A percentile compares a stretch with the other conserved stretches of the same genome.
Evolutionary conservation across 2,888 invertebrate genomes (phyloP).

Genomic region (Dynastes tityus): DNA sequence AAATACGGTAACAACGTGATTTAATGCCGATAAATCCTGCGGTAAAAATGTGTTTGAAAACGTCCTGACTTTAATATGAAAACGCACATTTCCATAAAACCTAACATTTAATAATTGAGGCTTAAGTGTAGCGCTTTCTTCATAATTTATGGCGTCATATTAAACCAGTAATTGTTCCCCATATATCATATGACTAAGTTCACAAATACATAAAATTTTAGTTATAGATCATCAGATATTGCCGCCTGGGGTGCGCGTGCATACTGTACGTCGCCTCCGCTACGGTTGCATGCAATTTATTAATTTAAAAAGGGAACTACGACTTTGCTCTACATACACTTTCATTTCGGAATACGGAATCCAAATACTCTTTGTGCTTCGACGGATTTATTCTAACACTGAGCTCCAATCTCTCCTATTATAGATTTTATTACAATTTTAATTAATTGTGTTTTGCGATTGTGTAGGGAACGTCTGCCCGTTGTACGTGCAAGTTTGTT

Average conservation of each 20-base stretch:
- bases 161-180: conserved; percentile 56
- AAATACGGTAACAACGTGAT: too few species aligned
- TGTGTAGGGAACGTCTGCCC: conserved; percentile 15
- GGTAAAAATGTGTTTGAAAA: background rate
- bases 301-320: conserved; percentile 52
- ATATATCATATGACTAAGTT: conserved; percentile 58
- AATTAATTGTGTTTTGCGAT: conserved; percentile 56
- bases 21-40: too few species aligned
- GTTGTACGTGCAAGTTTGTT: conserved; percentile 24
- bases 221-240: conserved; percentile 66
- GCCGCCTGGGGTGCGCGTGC: conserved; percentile 61
- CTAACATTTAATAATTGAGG: conserved; percentile 50
- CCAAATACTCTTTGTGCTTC: conserved; percentile 42
- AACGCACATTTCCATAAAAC: conserved; percentile 38
- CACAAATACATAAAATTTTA: conserved; percentile 65
- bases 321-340: conserved; percentile 6
- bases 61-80: background rate
- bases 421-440: conserved; percentile 57
- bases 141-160: conserved; percentile 55
- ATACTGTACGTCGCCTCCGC: conserved; percentile 48
- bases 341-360: conserved; percentile 22
- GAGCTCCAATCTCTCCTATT: conserved; percentile 38
- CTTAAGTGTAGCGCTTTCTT: conserved; percentile 40
- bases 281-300: conserved; percentile 49
- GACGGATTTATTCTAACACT: conserved; percentile 47